Evolutionary conservation across 2,797 vertebrate genomes (phyloP).

Genomic region (Todus mexicanus): DNA sequence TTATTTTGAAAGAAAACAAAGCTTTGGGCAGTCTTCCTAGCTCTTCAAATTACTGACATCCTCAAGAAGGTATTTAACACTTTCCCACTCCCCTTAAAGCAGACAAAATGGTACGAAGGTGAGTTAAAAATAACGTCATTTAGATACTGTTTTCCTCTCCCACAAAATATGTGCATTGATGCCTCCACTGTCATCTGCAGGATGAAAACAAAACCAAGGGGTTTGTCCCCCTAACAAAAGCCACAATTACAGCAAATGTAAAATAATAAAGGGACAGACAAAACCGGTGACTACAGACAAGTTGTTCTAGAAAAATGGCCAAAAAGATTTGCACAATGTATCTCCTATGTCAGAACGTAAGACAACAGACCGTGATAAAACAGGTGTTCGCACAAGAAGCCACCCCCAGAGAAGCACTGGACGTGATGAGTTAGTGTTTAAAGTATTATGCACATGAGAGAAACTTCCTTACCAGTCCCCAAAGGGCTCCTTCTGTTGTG

Average conservation of each 20-base stretch:
- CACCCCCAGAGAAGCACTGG: neutral
- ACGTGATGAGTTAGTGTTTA: neutral
- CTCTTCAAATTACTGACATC: neutral
- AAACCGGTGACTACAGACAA: neutral
- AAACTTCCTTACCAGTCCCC: conserved; percentile 89
- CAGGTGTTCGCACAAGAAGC: neutral
- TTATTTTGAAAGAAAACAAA: conserved; percentile 15
- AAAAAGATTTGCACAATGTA: neutral
- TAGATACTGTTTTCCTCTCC: neutral
- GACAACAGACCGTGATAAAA: neutral
- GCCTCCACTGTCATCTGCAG: neutral
- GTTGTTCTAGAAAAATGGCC: conserved; percentile 2
- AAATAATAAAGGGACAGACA: neutral
- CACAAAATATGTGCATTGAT: neutral
- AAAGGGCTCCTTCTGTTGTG: conserved; percentile 89
- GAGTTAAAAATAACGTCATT: neutral
- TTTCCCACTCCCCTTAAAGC: neutral
- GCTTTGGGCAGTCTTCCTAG: neutral
- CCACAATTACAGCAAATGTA: neutral
- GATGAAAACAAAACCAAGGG: neutral
- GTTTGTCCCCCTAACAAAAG: neutral
- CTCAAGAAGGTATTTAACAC: neutral
- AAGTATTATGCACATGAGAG: neutral
- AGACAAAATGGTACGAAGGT: neutral
- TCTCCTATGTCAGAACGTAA: neutral